A percentile compares a stretch with the other conserved stretches of the same genome.
These are phyloP conservation scores for Aspidoscelis tigris DNA, from an alignment of 2,113 vertebrate genomes.

Conservation along the genomic window DNA sequence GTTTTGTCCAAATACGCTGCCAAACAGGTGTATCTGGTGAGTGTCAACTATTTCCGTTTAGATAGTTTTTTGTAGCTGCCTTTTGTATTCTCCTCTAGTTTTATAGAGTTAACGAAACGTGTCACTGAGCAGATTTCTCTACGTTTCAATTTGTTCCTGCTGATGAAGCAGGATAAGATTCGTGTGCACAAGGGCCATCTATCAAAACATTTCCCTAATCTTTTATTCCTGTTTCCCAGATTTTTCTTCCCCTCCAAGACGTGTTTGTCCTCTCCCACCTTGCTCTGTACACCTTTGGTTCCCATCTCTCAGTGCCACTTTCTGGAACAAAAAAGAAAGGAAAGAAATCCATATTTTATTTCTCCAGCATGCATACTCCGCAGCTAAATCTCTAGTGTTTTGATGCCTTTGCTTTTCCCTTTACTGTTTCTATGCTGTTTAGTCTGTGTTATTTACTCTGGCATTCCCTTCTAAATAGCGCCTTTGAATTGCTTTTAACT, in stretches of 20 bases:
- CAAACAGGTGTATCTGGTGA: not conserved
- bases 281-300: not conserved
- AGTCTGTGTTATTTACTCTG: not conserved
- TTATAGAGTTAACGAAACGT: slow-evolving; percentile 11
- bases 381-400: not conserved
- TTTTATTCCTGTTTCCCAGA: not conserved
- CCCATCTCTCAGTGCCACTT: slow-evolving; percentile 20
- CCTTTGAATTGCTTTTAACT: no score
- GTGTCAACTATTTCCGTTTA: slow-evolving; percentile 28
- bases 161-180: not conserved
- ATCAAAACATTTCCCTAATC: not conserved
- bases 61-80: not conserved
- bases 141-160: not conserved
- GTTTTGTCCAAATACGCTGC: not conserved
- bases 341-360: not conserved
- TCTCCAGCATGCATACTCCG: accelerated
- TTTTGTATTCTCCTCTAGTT: not conserved
- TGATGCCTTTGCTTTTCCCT: not conserved
- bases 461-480: no score
- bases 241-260: not conserved
- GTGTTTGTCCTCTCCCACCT: not conserved
- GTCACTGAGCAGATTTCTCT: not conserved
- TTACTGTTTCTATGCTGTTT: not conserved
- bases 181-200: not conserved
- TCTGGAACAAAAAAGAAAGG: slow-evolving; percentile 27